Conservation (phyloP, 2,888 invertebrate genomes). For the Acanthosepion lycidas region DNA sequence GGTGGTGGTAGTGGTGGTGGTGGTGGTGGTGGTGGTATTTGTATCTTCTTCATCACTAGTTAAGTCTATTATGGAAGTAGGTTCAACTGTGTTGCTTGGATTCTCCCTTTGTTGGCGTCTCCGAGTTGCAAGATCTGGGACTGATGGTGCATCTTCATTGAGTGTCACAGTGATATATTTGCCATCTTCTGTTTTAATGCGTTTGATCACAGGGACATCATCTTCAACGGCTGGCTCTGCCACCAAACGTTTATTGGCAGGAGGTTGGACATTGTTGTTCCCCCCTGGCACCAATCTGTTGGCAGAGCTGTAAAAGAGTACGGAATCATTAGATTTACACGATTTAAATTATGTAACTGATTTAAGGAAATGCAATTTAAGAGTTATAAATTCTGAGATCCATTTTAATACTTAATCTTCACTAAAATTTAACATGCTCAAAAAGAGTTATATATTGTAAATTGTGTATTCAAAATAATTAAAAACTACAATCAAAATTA, state of each 20-base stretch:
- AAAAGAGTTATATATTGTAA: too few species aligned
- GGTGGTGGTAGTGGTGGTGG: too few species aligned
- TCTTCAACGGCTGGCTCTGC: not conserved
- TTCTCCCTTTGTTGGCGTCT: conserved; percentile 23
- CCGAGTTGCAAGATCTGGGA: not conserved
- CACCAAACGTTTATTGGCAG: not conserved
- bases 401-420: not conserved
- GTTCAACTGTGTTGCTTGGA: not conserved
- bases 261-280: not conserved
- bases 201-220: not conserved
- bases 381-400: too few species aligned
- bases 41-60: conserved; percentile 54
- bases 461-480: too few species aligned
- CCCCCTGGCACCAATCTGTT: not conserved
- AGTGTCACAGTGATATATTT: conserved; percentile 56
- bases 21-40: not conserved
- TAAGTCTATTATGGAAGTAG: conserved; percentile 54
- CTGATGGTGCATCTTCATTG: conserved; percentile 43
- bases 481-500: too few species aligned
- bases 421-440: too few species aligned
- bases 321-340: too few species aligned
- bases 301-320: not conserved
- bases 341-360: too few species aligned
- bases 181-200: conserved; percentile 64
- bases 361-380: too few species aligned